Percentiles rank a stretch among this genome's conserved stretches.
Evolutionary conservation across 2,797 vertebrate genomes (phyloP).

Genomic region (Smutsia gigantea): DNA sequence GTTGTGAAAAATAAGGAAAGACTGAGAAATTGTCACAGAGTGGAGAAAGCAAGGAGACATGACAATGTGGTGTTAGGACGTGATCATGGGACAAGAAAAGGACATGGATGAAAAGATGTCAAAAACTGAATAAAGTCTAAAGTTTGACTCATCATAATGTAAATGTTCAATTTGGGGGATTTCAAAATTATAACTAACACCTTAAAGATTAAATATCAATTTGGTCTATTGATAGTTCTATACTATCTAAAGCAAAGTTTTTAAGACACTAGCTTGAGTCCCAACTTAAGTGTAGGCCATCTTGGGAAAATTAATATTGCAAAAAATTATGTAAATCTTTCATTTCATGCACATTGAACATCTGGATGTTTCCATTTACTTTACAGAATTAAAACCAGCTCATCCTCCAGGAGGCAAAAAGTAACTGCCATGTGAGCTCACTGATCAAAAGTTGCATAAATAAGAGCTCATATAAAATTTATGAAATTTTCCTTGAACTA

Average conservation of each 20-base stretch:
- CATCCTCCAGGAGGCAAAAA: slow-evolving; percentile 79
- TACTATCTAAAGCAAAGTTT: neutral
- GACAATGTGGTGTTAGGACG: neutral
- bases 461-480: slow-evolving; percentile 73
- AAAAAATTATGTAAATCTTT: slow-evolving; percentile 27
- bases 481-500: slow-evolving; percentile 78
- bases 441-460: slow-evolving; percentile 64
- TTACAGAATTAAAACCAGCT: slow-evolving; percentile 77
- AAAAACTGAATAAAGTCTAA: neutral
- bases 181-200: neutral
- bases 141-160: neutral
- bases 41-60: neutral
- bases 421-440: slow-evolving; percentile 56
- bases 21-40: neutral
- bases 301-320: slow-evolving; percentile 49
- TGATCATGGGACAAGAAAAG: neutral
- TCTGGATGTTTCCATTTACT: slow-evolving; percentile 77
- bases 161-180: neutral
- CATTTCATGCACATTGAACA: neutral
- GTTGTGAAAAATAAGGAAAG: neutral
- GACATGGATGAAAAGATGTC: neutral
- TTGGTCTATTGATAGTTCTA: neutral
- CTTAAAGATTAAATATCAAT: neutral
- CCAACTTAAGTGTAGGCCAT: slow-evolving; percentile 51
- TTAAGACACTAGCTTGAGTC: neutral